Conservation (phyloP, 2,113 vertebrate genomes). For the Oncorhynchus tshawytscha region DNA sequence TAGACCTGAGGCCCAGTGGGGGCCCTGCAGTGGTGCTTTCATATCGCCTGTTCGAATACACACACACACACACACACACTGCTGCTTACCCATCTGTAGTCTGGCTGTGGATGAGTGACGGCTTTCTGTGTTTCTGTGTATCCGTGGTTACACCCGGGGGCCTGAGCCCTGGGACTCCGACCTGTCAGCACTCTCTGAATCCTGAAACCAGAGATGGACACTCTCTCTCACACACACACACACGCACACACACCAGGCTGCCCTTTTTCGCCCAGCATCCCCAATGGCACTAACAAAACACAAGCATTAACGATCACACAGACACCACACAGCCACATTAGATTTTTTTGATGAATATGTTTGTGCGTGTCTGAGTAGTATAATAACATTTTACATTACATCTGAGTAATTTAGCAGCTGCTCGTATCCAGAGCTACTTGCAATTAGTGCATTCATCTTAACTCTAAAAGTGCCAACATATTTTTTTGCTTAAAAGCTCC, state of each 20-base stretch:
- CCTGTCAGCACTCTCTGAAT: conserved; percentile 64
- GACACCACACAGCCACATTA: too few species aligned
- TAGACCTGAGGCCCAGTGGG: conserved; percentile 22
- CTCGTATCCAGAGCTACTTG: too few species aligned
- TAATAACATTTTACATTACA: too few species aligned
- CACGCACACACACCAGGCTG: too few species aligned
- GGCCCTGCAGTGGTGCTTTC: conserved; percentile 14
- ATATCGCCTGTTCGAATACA: conserved; percentile 17
- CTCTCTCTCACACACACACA: too few species aligned
- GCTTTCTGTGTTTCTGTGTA: conserved; percentile 65
- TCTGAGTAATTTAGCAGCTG: too few species aligned
- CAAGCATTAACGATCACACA: too few species aligned
- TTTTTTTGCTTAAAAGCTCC: too few species aligned
- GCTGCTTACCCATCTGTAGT: conserved; percentile 48
- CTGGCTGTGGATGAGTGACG: conserved; percentile 61
- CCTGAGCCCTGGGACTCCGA: conserved; percentile 53
- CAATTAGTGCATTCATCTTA: too few species aligned
- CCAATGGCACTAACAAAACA: conserved; percentile 22
- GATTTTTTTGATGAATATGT: too few species aligned
- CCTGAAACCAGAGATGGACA: conserved; percentile 62
- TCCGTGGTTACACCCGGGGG: conserved; percentile 66
- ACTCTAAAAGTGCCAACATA: too few species aligned
- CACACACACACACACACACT: conserved; percentile 10
- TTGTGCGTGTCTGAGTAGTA: too few species aligned
- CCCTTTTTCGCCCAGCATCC: neutral